A percentile compares a stretch with the other conserved stretches of the same genome.
These are phyloP conservation scores for Byasa hedistus DNA, from an alignment of 2,888 invertebrate genomes.

Conservation along the genomic window DNA sequence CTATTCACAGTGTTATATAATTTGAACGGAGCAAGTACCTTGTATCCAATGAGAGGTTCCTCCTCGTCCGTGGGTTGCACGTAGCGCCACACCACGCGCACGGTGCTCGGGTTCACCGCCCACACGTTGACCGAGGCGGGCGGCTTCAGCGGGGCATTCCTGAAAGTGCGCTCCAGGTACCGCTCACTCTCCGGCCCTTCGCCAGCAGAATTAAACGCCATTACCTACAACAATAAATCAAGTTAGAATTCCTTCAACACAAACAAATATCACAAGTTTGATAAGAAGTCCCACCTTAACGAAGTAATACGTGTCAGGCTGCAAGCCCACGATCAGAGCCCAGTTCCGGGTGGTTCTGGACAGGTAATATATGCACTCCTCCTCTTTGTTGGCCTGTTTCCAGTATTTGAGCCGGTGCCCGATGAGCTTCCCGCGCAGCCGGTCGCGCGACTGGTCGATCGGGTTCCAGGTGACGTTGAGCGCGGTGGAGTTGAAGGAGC, in stretches of 20 bases:
- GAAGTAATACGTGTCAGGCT: conserved; percentile 94
- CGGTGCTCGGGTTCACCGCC: conserved; percentile 91
- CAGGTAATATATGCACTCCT: conserved; percentile 90
- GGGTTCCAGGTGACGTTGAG: conserved; percentile 95
- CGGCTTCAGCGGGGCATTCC: conserved; percentile 96
- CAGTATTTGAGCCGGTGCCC: conserved; percentile 97
- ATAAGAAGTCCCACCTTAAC: conserved; percentile 83
- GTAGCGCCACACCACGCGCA: conserved; percentile 95
- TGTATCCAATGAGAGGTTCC: conserved; percentile 96
- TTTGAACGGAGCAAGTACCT: conserved; percentile 73
- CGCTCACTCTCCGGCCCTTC: conserved; percentile 97
- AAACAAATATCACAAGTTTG: background rate
- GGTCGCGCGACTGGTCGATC: conserved; percentile 90
- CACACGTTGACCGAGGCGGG: conserved; percentile 94
- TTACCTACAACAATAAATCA: conserved; percentile 71
- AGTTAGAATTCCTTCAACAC: background rate
- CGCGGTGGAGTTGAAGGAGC: conserved; percentile 94
- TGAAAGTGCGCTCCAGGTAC: conserved; percentile 90
- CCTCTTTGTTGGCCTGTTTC: conserved; percentile 87
- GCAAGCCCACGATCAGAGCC: conserved; percentile 95
- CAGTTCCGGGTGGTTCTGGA: conserved; percentile 90
- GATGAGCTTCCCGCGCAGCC: conserved; percentile 92
- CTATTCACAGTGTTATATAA: too few relatives aligned
- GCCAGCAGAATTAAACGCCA: conserved; percentile 97
- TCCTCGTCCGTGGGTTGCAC: conserved; percentile 94